These are phyloP conservation scores for Salticus scenicus DNA, from an alignment of 2,888 invertebrate species.

Conservation along the genomic window DNA sequence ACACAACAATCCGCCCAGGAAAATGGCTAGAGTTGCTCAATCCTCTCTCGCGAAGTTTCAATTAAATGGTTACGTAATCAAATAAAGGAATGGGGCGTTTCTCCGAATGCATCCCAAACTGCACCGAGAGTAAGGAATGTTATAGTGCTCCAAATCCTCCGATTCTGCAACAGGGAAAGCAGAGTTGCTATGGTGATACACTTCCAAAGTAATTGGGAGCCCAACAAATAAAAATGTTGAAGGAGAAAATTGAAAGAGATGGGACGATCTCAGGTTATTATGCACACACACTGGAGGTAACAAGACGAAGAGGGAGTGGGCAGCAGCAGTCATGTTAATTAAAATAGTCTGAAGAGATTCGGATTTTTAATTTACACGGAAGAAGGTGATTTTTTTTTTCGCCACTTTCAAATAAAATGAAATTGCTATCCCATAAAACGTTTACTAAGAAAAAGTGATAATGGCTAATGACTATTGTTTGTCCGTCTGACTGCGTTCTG, in stretches of 20 bases:
- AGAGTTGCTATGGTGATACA: constrained; percentile 7
- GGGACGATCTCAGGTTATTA: constrained; percentile 1
- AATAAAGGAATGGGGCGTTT: not conserved
- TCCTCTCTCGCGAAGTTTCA: not conserved
- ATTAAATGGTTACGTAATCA: not conserved
- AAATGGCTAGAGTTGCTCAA: no score
- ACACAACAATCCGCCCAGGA: no score
- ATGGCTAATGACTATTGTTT: no score
- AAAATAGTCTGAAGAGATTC: constrained; percentile 1
- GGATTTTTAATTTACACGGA: not conserved
- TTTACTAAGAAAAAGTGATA: no score
- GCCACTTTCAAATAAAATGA: no score
- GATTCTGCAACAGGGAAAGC: not conserved
- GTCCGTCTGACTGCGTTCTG: no score
- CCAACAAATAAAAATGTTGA: constrained; percentile 9
- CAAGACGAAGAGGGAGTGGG: not conserved
- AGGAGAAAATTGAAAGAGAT: constrained; percentile 14
- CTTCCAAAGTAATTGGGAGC: not conserved
- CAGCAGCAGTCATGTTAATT: not conserved
- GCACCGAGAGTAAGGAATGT: not conserved
- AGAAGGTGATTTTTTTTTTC: not conserved
- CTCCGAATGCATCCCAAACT: not conserved
- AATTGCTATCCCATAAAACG: no score
- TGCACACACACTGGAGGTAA: not conserved
- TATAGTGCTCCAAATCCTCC: not conserved